A percentile compares a stretch with the other conserved stretches of the same genome.
phyloP scores from a whole-genome alignment of 2,888 invertebrate species.

The Yponomeuta plumbellus region DNA sequence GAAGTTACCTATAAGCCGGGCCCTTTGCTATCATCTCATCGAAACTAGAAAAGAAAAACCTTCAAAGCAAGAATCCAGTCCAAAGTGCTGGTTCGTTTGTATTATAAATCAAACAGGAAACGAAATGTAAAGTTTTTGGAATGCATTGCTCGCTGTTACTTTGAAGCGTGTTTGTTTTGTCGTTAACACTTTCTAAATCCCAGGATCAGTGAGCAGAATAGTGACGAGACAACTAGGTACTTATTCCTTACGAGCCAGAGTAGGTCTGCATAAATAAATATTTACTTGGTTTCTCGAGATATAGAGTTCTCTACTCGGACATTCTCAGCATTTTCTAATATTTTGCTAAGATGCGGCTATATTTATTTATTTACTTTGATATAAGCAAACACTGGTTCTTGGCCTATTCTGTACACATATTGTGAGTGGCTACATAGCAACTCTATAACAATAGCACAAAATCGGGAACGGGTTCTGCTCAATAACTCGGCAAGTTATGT shows the following conservation, averaged over 20 bases:
- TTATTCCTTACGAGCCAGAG: neutral
- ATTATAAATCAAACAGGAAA: constrained; percentile 51
- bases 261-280: too few relatives aligned
- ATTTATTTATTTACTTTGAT: constrained; percentile 8
- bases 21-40: neutral
- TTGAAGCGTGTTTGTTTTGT: constrained; percentile 59
- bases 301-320: too few relatives aligned
- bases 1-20: too few relatives aligned
- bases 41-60: neutral
- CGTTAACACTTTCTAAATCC: constrained; percentile 63
- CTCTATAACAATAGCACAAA: constrained; percentile 9
- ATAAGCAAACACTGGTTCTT: constrained; percentile 6
- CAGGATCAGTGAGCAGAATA: constrained; percentile 24
- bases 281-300: too few relatives aligned
- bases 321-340: too few relatives aligned
- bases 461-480: constrained; percentile 15
- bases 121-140: constrained; percentile 48
- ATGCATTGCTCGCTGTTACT: constrained; percentile 45
- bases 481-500: constrained; percentile 45
- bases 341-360: neutral
- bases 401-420: neutral
- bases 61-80: constrained; percentile 6
- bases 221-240: neutral
- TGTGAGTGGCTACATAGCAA: neutral
- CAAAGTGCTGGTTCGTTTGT: constrained; percentile 7